Evolutionary conservation across 2,888 invertebrate species (phyloP).

Genomic region (Mamestra brassicae): DNA sequence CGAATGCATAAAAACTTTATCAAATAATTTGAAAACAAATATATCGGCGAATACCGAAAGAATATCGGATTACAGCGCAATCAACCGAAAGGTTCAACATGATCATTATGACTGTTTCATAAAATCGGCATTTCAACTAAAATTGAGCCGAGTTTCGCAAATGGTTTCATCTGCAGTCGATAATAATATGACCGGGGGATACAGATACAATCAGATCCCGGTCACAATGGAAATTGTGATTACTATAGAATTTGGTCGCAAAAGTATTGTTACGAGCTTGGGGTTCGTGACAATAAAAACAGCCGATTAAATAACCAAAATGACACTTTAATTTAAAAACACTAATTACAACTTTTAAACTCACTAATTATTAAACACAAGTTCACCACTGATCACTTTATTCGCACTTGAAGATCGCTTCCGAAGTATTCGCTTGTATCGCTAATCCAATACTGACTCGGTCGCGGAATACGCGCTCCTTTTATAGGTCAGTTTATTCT

Average conservation of each 20-base stretch:
- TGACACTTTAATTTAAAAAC: no score
- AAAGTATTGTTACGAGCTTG: no score
- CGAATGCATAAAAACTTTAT: constrained; percentile 9
- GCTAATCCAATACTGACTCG: no score
- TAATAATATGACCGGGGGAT: constrained; percentile 52
- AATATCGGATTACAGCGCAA: constrained; percentile 45
- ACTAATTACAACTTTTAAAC: no score
- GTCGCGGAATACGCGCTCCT: no score
- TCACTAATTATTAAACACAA: no score
- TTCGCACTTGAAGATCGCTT: no score
- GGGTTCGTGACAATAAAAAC: no score
- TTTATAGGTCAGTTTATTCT: no score
- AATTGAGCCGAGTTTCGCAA: constrained; percentile 51
- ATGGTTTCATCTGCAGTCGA: constrained; percentile 59
- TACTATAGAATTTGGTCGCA: constrained; percentile 43
- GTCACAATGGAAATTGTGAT: constrained; percentile 50
- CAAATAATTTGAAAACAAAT: constrained; percentile 23
- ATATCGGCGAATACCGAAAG: constrained; percentile 32
- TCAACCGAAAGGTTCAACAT: constrained; percentile 51
- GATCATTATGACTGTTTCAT: constrained; percentile 53
- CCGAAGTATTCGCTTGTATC: no score
- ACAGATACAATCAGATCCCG: constrained; percentile 53
- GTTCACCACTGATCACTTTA: no score
- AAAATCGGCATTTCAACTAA: constrained; percentile 56
- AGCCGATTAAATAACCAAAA: no score